Evolutionary conservation across 2,797 vertebrate genomes (phyloP), one percentile per base, ranked within the genome.

Genomic region (Odontamblyopus lacepedii): DNA sequence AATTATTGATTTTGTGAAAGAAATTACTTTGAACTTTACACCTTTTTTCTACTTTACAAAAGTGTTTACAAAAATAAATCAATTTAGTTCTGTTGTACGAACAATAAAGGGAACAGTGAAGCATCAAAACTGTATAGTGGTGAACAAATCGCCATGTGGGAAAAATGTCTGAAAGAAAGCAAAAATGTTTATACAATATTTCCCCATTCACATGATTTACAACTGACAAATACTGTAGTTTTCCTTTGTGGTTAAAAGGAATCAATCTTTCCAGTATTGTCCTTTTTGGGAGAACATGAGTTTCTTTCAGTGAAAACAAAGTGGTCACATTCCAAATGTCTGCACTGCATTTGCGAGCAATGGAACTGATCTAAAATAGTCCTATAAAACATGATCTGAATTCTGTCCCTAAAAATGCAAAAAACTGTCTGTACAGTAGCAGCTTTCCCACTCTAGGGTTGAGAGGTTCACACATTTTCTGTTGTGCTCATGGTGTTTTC

Each of bases 311-410:
- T 35, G 32, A 56, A 50, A 60, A 32, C 35, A 23, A 71, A 71
- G 77, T 71, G 55, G 70, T 51, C 13, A 63, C 72, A 44, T 68
- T 83, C 64, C 74, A 80, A 51, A 76, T 77, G 78, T 84, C 77
- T 55, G 73, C 16, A 2, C 13, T 75, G 74, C 70, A 59, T 73
- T 30, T 84, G 64, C 72, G 75, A 82, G 51, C 73, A 67, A 72
- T 84, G 78, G 69, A 79, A 70, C 23, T 30, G 67, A 65, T 72
- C 56, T 60, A 23, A 9, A 48, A 48, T 15, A 48, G 73, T 76
- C 59, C 75, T 75, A 48, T 6, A 67, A 74, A 55, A 68, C 2
- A 8, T 63, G 71, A 62, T 78, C 73, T 79, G 73, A 67, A 67
- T 48, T 61, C 44, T 48, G 12, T 65, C 15, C 7, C n/a, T 38